phyloP scores from a whole-genome alignment of 1,140 invertebrate genomes.

The Heterodera carotae region DNA sequence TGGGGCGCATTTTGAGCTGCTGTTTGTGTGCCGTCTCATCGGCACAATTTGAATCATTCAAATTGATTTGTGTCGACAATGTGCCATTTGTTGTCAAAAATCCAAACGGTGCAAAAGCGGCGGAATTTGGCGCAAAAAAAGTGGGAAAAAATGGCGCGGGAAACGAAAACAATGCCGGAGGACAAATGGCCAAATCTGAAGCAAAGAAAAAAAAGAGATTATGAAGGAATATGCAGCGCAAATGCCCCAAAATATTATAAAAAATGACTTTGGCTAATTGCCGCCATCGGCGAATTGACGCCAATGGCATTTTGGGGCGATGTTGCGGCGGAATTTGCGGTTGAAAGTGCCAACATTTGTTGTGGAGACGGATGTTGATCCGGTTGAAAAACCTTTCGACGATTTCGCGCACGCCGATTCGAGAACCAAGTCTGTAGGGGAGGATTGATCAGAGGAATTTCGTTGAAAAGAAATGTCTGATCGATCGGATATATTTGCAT shows the following conservation, averaged over 20 bases:
- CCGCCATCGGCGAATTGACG: neutral
- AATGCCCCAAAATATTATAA: neutral
- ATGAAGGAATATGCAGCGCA: no score
- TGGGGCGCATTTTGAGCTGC: neutral
- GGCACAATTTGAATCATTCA: neutral
- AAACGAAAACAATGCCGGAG: neutral
- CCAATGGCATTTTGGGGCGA: neutral
- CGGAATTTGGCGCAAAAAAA: neutral
- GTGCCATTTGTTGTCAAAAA: neutral
- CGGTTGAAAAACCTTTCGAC: constrained; percentile 29
- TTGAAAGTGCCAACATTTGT: neutral
- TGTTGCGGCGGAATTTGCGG: neutral
- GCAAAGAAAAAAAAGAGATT: neutral
- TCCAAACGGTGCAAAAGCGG: neutral
- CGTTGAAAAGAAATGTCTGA: neutral
- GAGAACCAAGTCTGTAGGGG: constrained; percentile 37
- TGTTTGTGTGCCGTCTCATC: neutral
- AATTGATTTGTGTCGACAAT: neutral
- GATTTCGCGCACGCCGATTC: constrained; percentile 35
- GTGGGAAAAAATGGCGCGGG: neutral
- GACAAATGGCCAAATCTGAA: neutral
- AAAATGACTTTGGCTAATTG: neutral
- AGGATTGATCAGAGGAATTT: neutral
- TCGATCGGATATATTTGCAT: neutral
- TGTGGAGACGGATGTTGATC: neutral